Evolutionary conservation across 2,113 vertebrate genomes (phyloP), one percentile per base, ranked within the genome.

Genomic region (Ameiurus melas): DNA sequence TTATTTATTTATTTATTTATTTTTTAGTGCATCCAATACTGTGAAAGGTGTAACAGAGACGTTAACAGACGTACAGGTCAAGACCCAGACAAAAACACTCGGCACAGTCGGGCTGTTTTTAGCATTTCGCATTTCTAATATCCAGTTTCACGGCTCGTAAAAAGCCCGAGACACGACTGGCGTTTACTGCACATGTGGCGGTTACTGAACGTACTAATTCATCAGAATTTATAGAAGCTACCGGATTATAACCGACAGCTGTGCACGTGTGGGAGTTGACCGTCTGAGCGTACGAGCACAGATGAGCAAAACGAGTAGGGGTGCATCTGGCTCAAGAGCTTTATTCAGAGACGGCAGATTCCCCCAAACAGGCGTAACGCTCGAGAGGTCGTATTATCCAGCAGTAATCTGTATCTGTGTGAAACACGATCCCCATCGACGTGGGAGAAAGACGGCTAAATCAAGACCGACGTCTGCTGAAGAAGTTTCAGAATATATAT

Each of bases 121-220:
- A 89, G 85, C 27, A 86, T 87, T 87, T 87, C 62, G 13, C 83
- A 89, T 90, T 84, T 83, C 30, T 89, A 86, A 89, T 87, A 89
- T 92, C 83, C 80, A 83, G 47, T 90, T 90, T 91, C 87, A 89
- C 51, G 86, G 62, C 87, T 85, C 55, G 22, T 83, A 53, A 53
- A 90, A 88, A 91, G 27, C 60, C 84, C 58, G 89, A 87, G 89
- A 64, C 89, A 85, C 43, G 68, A n/a, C 9, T 77, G 82, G 1
- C 60, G 85, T 88, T 82, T 84, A 83, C 43, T 64, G 75, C 83
- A 87, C n/a, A 90, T 86, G 87, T 90, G 84, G 58, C 86, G 73
- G 82, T 81, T 70, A 86, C 91, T 89, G 90, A 91, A 89, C 75
- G 82, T 27, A 70, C 43, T 83, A 83, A 86, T 91, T 91, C 80